A percentile compares a stretch with the other conserved stretches of the same genome.
Conservation (phyloP, 2,888 invertebrate species). For the Drosophila stalkeri region DNA sequence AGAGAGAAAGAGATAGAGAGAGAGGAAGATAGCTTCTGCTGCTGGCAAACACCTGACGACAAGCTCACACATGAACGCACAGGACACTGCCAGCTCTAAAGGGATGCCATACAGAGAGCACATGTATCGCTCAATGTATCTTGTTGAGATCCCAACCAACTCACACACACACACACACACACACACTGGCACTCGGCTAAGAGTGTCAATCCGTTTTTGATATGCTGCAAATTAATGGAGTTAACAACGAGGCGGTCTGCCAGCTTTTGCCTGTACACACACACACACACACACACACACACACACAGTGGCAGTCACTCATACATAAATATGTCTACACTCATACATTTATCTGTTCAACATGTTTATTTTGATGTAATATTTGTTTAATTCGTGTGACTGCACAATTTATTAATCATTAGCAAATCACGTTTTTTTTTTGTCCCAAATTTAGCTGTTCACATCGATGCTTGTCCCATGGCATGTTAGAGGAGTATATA, state of each 20-base stretch:
- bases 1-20: neutral
- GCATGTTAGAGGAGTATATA: neutral
- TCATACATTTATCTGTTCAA: neutral
- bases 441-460: neutral
- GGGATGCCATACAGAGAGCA: conserved; percentile 36
- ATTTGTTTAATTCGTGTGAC: conserved; percentile 4
- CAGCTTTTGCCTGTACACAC: neutral
- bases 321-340: neutral
- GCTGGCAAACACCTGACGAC: conserved; percentile 48
- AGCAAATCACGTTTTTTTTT: conserved; percentile 8
- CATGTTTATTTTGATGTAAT: conserved; percentile 7
- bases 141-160: conserved; percentile 19
- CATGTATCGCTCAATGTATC: conserved; percentile 23
- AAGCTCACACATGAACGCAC: conserved; percentile 61
- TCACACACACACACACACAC: conserved; percentile 1
- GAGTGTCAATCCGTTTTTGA: conserved; percentile 71
- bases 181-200: conserved; percentile 19
- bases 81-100: conserved; percentile 51
- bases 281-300: neutral
- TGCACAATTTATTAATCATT: conserved; percentile 25
- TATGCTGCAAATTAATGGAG: conserved; percentile 69
- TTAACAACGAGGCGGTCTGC: conserved; percentile 50
- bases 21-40: conserved; percentile 1
- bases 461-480: neutral
- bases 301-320: neutral